These are phyloP conservation scores for Melanostigma gelatinosum DNA, from an alignment of 2,113 vertebrate species.

Conservation along the genomic window DNA sequence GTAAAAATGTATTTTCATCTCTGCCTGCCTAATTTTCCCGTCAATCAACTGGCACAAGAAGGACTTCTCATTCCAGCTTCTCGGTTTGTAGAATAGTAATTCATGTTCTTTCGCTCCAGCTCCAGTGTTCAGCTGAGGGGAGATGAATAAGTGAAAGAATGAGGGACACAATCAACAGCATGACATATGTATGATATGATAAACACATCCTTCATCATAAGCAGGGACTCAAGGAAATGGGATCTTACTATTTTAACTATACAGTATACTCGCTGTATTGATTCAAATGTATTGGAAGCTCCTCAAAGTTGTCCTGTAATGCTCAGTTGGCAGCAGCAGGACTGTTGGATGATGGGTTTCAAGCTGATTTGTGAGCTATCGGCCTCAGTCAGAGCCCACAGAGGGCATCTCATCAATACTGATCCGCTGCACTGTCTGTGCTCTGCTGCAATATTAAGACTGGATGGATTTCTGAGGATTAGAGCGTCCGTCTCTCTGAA, in stretches of 20 bases:
- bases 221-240: background rate
- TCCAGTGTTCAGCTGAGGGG: background rate
- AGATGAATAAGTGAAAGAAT: background rate
- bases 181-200: conserved; percentile 29
- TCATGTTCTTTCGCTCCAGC: background rate
- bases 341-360: conserved; percentile 8
- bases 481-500: conserved; percentile 6
- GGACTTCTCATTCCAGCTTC: background rate
- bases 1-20: conserved; percentile 37
- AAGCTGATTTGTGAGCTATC: conserved; percentile 17
- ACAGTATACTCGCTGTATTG: too few relatives aligned
- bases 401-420: conserved; percentile 42
- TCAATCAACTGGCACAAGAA: conserved; percentile 14
- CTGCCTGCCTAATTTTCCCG: conserved; percentile 32
- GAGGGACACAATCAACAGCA: conserved; percentile 18
- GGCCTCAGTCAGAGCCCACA: conserved; percentile 27
- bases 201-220: background rate
- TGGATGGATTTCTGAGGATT: conserved; percentile 36
- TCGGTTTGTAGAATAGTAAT: background rate
- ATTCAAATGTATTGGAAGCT: background rate
- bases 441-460: conserved; percentile 11
- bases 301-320: background rate
- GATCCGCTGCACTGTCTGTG: conserved; percentile 26
- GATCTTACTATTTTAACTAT: background rate
- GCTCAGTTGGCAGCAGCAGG: conserved; percentile 13